Evolutionary conservation across 2,113 vertebrate species (phyloP), one percentile per base, ranked within the genome.

Genomic region (Dipodomys spectabilis): DNA sequence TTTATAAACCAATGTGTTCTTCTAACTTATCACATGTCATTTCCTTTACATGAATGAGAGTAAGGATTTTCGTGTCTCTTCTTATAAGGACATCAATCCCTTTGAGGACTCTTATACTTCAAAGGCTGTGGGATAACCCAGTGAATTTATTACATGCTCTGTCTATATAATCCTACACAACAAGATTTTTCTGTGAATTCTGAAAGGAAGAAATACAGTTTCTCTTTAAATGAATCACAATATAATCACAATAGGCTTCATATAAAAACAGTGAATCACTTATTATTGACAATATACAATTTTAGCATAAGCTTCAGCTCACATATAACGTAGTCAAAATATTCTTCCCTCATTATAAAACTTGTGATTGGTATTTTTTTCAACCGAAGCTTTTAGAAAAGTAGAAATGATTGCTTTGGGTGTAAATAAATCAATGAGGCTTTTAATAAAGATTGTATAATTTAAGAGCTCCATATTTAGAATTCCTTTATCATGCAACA

Each of bases 261-360:
- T 57, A 60, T 79, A 92, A 91, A 93, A 49, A 96, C n/a, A 39
- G 62, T 90, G 90, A 53, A 60, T 93, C 83, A 65, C 39, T 92
- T 74, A 57, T 27, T 89, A 44, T 77, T 79, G 74, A 80, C 72
- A 80, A 73, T 81, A 89, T 65, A n/a, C 45, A 91, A 86, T 90
- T 91, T 95, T 92, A 93, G 96, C 96, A 87, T 82, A 96, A 95
- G 32, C 71, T 93, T 53, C 65, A 77, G 87, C 77, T 92, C 44
- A 92, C 57, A 64, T 53, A 64, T 27, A 53, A 62, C 28, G 16
- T n/a, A 69, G 22, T 11, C 12, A 30, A 64, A 86, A 72, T 79
- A 67, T 53, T 62, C 69, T 82, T 88, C 69, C 82, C 27, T 78
- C 20, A 39, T 77, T 79, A 69, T 57, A 73, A 53, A 75, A 78